Evolutionary conservation across 2,888 invertebrate genomes (phyloP).

Genomic region (Agrochola macilenta): DNA sequence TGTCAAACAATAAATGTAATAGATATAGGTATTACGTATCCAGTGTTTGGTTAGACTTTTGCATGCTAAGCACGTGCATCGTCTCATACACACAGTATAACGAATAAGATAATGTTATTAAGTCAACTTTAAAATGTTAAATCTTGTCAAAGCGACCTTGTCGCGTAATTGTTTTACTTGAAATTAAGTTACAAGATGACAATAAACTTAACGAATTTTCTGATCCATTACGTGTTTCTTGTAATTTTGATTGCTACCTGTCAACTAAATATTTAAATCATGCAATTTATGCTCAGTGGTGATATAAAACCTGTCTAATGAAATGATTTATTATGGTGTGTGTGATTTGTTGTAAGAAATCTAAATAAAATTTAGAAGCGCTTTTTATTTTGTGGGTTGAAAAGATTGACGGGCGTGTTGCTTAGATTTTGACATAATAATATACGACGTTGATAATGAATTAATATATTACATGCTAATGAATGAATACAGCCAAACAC

Average conservation of each 20-base stretch:
- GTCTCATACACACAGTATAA: not conserved
- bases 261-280: constrained; percentile 2
- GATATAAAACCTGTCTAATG: not conserved
- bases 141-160: constrained; percentile 26
- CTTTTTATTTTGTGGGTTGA: not conserved
- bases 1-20: constrained; percentile 23
- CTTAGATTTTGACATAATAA: not conserved
- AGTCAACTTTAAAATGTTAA: constrained; percentile 24
- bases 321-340: not conserved
- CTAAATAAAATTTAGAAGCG: not conserved
- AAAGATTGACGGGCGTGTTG: not conserved
- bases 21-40: not conserved
- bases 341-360: not conserved
- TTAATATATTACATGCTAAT: not conserved
- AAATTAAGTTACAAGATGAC: constrained; percentile 9
- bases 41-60: constrained; percentile 12
- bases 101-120: constrained; percentile 25
- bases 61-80: constrained; percentile 42
- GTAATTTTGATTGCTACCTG: not conserved
- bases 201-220: constrained; percentile 14
- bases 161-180: constrained; percentile 12
- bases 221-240: not conserved
- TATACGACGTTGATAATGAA: not conserved
- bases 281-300: not conserved
- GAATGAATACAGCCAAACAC: not conserved